Conservation (phyloP, 2,113 vertebrate genomes). For the Camelus bactrianus region DNA sequence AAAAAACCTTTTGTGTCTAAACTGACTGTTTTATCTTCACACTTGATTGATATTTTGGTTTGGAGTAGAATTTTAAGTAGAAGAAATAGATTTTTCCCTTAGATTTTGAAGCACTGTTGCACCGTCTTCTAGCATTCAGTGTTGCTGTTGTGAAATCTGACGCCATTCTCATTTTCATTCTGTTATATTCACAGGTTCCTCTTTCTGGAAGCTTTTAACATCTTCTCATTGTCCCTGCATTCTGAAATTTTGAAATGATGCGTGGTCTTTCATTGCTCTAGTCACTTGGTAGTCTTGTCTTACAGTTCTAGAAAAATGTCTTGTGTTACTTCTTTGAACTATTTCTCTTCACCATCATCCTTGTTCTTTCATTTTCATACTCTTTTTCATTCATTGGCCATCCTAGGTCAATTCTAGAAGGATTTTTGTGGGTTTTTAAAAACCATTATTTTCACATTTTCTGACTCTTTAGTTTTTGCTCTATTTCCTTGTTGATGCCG, state of each 20-base stretch:
- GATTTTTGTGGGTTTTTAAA: background rate
- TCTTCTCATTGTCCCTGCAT: background rate
- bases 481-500: background rate
- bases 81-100: conserved; percentile 12
- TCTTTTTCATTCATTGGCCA: background rate
- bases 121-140: background rate
- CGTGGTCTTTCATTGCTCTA: background rate
- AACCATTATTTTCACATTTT: background rate
- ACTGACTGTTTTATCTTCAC: background rate
- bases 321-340: background rate
- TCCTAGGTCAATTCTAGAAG: background rate
- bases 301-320: background rate
- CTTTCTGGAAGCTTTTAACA: conserved; percentile 1
- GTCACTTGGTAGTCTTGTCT: background rate
- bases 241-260: conserved; percentile 20
- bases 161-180: background rate
- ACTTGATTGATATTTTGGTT: conserved; percentile 29
- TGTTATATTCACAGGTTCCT: background rate
- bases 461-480: background rate
- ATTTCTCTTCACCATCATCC: background rate
- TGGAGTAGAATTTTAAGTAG: conserved; percentile 32
- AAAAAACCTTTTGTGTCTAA: background rate
- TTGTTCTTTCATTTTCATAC: background rate
- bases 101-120: background rate
- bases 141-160: background rate